Base-by-base conservation (phyloP, 2,888 invertebrate species). In the Ichneumoninae sp. region DNA sequence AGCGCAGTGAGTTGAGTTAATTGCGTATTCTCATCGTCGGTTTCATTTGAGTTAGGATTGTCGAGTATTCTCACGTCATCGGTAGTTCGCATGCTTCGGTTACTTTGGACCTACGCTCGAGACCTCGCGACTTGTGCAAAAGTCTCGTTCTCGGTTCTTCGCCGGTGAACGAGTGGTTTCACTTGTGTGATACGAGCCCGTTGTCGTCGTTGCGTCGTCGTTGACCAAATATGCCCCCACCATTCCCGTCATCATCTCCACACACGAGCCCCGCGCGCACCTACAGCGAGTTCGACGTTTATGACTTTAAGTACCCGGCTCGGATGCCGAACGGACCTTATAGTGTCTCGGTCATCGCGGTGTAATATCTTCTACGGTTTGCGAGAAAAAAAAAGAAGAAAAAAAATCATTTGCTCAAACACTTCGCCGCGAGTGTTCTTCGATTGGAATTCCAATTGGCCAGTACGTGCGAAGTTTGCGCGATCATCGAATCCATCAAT, bases 201-300 rank as follows among this genome's bases (percentile, higher is more conserved):
- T 30, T 40, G 54, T 36, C n/a, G 26, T 78, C 65, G 78, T 62
- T 66, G 36, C 66, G 22, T 65, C 30, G 44, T 54, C 54, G 54
- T 75, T 52, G 70, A 71, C 81, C 22, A 77, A 82, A 71, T 19
- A 76, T 66, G 16, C 82, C 82, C 82, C 82, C 82, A 72, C 82
- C 82, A 72, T 57, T 68, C 71, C 60, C 13, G 33, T 71, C 76
- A 33, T 81, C 52, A 66, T 76, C 65, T 65, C 70, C 54, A 36
- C 71, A 69, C 44, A 76, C 75, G 50, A 7, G 30, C 22, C n/a
- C 19, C 22, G 62, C 75, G 57, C 75, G 47, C 80, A 68, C 65
- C 68, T 47, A 80, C 52, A 66, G 36, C 26, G 30, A 33, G 36
- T 26, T 7, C 71, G 30, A 40, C 81, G 75, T 76, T 70, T 70